Percentiles rank a stretch among this genome's conserved stretches.
Evolutionary conservation across 2,888 invertebrate species (phyloP).

Genomic region (Tenthredo livida): DNA sequence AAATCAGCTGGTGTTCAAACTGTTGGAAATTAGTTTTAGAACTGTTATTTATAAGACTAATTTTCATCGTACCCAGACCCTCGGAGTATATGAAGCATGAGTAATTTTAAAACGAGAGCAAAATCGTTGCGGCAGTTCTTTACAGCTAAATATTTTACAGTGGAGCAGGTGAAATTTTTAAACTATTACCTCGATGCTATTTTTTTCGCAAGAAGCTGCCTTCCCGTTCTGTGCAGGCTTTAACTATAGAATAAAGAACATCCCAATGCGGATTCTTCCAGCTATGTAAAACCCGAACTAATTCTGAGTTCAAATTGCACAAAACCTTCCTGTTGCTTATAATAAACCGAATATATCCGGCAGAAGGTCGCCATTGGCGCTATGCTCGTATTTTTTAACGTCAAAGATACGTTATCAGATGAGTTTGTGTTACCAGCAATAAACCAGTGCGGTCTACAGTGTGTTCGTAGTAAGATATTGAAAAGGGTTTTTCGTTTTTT

Average conservation of each 20-base stretch:
- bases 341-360: constrained; percentile 8
- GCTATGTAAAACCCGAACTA: not conserved
- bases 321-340: not conserved
- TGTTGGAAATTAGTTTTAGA: not conserved
- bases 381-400: constrained; percentile 11
- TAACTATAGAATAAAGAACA: not conserved
- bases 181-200: not conserved
- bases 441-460: constrained; percentile 17
- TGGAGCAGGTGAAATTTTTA: not conserved
- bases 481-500: not conserved
- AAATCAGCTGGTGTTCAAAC: not conserved
- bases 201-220: not conserved
- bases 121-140: not conserved
- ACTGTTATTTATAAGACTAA: not conserved
- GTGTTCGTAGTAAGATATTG: constrained; percentile 7
- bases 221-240: not conserved
- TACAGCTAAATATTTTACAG: not conserved
- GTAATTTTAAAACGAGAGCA: not conserved
- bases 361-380: not conserved
- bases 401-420: constrained; percentile 35
- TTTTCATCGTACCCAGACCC: not conserved
- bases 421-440: constrained; percentile 28
- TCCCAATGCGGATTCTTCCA: not conserved
- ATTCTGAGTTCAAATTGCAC: not conserved
- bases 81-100: not conserved